Percentiles rank a stretch among this genome's conserved stretches.
These are phyloP conservation scores for Serripes groenlandicus DNA, from an alignment of 2,888 invertebrate species.

Conservation along the genomic window DNA sequence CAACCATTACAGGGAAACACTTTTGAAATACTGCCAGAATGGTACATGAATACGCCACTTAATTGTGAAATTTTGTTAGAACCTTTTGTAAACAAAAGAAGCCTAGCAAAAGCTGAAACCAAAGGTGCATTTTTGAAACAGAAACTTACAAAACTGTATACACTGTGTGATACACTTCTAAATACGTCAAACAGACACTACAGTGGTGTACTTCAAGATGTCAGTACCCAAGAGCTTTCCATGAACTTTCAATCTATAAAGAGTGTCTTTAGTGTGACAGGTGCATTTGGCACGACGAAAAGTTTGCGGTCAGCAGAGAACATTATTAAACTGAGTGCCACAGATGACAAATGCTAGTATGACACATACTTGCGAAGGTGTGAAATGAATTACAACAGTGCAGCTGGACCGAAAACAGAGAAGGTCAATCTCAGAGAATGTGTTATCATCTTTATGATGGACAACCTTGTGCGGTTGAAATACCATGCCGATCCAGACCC, in stretches of 20 bases:
- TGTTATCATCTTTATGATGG: constrained; percentile 42
- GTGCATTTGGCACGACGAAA: constrained; percentile 23
- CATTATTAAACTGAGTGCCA: constrained; percentile 26
- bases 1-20: constrained; percentile 16
- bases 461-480: constrained; percentile 41
- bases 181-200: constrained; percentile 43
- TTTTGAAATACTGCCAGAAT: constrained; percentile 38
- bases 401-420: neutral
- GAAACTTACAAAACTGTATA: constrained; percentile 35
- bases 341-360: constrained; percentile 43
- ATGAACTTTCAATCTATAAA: constrained; percentile 34
- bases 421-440: constrained; percentile 25
- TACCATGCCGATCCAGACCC: constrained; percentile 37
- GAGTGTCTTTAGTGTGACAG: constrained; percentile 52
- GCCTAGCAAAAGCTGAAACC: neutral
- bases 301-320: constrained; percentile 35
- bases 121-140: neutral
- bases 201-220: constrained; percentile 42
- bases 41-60: constrained; percentile 34
- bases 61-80: constrained; percentile 36
- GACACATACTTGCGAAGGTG: constrained; percentile 46
- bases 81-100: constrained; percentile 29
- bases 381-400: neutral
- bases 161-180: constrained; percentile 31
- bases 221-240: constrained; percentile 34